Percentiles rank a stretch among this genome's conserved stretches.
These are phyloP conservation scores for Melanogrammus aeglefinus DNA, from an alignment of 2,797 vertebrate species.

Conservation along the genomic window DNA sequence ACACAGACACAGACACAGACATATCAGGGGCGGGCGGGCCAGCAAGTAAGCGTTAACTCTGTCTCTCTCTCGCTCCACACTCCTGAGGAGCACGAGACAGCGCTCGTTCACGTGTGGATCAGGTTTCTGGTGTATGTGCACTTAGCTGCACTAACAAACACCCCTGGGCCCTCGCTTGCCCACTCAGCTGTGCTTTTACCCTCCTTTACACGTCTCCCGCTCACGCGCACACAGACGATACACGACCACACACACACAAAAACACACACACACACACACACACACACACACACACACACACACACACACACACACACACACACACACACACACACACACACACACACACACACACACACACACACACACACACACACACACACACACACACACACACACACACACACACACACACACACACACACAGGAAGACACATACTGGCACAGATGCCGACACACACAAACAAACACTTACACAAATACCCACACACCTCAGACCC, in stretches of 20 bases:
- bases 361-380: neutral
- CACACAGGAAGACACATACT: no score
- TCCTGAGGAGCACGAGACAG: no score
- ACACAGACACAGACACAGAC: no score
- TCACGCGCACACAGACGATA: no score
- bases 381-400: constrained; percentile 20
- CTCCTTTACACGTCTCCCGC: constrained; percentile 4
- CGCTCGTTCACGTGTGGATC: neutral
- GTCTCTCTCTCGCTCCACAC: constrained; percentile 29
- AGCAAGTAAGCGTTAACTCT: constrained; percentile 53
- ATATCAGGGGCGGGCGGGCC: constrained; percentile 39
- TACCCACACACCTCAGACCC: neutral
- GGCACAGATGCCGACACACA: constrained; percentile 3
- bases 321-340: constrained; percentile 4
- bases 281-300: neutral
- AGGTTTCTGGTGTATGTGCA: constrained; percentile 21
- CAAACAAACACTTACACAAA: constrained; percentile 12
- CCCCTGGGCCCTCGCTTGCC: constrained; percentile 16
- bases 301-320: constrained; percentile 21
- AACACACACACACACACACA: no score
- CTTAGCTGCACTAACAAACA: constrained; percentile 12
- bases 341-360: constrained; percentile 27
- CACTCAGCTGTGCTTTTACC: constrained; percentile 13
- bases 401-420: constrained; percentile 17
- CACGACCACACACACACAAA: no score